A percentile compares a stretch with the other conserved stretches of the same genome.
phyloP scores from a whole-genome alignment of 2,888 invertebrate species.

The Drosophila kuntzei region DNA sequence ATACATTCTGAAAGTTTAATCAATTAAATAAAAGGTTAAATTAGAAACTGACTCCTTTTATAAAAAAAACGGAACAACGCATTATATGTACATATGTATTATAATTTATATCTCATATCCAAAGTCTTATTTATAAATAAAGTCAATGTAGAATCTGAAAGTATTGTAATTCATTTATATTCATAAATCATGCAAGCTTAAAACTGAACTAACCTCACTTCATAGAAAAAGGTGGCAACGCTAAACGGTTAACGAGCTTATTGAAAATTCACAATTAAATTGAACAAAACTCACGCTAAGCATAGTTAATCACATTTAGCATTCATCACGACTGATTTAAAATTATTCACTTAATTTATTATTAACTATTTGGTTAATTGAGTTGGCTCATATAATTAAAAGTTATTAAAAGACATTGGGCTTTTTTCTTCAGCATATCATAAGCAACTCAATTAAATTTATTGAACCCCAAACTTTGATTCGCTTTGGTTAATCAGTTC shows the following conservation, averaged over 20 bases:
- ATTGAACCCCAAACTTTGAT: constrained; percentile 8
- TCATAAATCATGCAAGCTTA: not conserved
- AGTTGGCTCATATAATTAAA: constrained; percentile 44
- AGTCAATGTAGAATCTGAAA: not conserved
- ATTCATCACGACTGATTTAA: constrained; percentile 22
- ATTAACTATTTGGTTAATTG: constrained; percentile 32
- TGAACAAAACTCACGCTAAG: constrained; percentile 5
- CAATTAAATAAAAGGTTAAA: not conserved
- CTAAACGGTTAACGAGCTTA: not conserved
- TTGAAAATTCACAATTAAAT: constrained; percentile 13
- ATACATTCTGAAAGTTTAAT: not conserved
- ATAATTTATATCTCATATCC: too few relatives aligned
- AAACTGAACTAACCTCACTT: not conserved
- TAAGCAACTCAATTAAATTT: constrained; percentile 45
- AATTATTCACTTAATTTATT: constrained; percentile 21
- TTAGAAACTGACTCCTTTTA: too few relatives aligned
- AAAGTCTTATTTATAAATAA: not conserved
- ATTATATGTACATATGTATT: too few relatives aligned
- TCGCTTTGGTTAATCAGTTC: constrained; percentile 26
- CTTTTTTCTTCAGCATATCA: not conserved
- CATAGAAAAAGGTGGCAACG: not conserved
- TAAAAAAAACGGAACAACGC: too few relatives aligned
- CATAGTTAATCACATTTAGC: constrained; percentile 14
- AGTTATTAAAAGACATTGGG: constrained; percentile 2
- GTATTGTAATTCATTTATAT: not conserved